Percentiles rank a stretch among this genome's conserved stretches.
phyloP scores from a whole-genome alignment of 2,888 invertebrate species.

The Ptychoptera contaminata region DNA sequence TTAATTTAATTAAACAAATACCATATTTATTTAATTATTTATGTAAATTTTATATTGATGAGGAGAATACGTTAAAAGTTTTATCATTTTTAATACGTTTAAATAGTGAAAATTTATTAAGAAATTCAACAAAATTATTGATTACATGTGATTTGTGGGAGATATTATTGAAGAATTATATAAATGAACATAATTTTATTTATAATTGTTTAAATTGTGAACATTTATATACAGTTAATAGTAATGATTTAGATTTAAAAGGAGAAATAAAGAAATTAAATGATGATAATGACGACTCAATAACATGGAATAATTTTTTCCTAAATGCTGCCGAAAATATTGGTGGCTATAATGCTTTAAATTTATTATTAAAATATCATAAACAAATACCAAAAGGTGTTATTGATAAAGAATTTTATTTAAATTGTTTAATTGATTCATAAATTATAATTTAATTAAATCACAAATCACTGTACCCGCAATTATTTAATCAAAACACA shows the following conservation, averaged over 20 bases:
- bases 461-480: too few species aligned
- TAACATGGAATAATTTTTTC: slow-evolving; percentile 28
- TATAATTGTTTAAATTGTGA: slow-evolving; percentile 4
- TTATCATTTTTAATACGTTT: slow-evolving; percentile 26
- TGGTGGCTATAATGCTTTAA: slow-evolving; percentile 21
- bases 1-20: slow-evolving; percentile 24
- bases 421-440: slow-evolving; percentile 24
- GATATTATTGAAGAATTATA: slow-evolving; percentile 13
- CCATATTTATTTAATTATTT: slow-evolving; percentile 27
- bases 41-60: slow-evolving; percentile 27
- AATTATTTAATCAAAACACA: too few species aligned
- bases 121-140: slow-evolving; percentile 23
- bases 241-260: slow-evolving; percentile 23
- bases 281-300: not conserved
- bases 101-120: slow-evolving; percentile 23
- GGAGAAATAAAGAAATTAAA: slow-evolving; percentile 14
- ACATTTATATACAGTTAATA: not conserved
- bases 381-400: slow-evolving; percentile 28
- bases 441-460: slow-evolving; percentile 4
- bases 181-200: not conserved
- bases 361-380: slow-evolving; percentile 27
- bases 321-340: slow-evolving; percentile 25
- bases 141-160: slow-evolving; percentile 29
- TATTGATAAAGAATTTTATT: slow-evolving; percentile 27
- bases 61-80: slow-evolving; percentile 26